Evolutionary conservation across 2,113 vertebrate species (phyloP).

Genomic region (Dromas ardeola): DNA sequence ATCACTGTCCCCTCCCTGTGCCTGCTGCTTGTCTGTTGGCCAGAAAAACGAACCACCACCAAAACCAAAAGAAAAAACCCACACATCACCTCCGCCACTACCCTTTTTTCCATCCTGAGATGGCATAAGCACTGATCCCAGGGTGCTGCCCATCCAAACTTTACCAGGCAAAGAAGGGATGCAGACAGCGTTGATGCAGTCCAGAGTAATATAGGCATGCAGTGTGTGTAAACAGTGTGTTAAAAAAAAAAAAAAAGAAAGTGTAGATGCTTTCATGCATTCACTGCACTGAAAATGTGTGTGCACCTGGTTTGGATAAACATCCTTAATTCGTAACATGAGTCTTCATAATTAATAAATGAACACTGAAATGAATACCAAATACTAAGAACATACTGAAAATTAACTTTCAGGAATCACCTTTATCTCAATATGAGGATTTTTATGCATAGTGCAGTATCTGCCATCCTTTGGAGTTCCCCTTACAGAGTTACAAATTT

Average conservation of each 20-base stretch:
- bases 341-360: not conserved
- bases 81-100: not conserved
- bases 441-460: not conserved
- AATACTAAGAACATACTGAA: not conserved
- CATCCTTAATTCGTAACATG: not conserved
- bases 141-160: not conserved
- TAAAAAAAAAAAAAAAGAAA: no score
- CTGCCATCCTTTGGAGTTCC: not conserved
- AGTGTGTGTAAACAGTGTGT: rapidly evolving
- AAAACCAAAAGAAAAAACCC: not conserved
- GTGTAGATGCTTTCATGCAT: not conserved
- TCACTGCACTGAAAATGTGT: not conserved
- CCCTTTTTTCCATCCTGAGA: not conserved
- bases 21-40: not conserved
- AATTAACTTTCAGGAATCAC: not conserved
- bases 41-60: not conserved
- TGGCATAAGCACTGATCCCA: not conserved
- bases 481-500: not conserved
- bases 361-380: not conserved
- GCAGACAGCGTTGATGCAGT: not conserved
- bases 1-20: not conserved
- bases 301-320: not conserved
- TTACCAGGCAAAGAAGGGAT: not conserved
- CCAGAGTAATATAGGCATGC: not conserved
- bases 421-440: not conserved